A percentile compares a stretch with the other conserved stretches of the same genome.
Evolutionary conservation across 2,888 invertebrate genomes (phyloP).

Genomic region (Calephelis perditalis): DNA sequence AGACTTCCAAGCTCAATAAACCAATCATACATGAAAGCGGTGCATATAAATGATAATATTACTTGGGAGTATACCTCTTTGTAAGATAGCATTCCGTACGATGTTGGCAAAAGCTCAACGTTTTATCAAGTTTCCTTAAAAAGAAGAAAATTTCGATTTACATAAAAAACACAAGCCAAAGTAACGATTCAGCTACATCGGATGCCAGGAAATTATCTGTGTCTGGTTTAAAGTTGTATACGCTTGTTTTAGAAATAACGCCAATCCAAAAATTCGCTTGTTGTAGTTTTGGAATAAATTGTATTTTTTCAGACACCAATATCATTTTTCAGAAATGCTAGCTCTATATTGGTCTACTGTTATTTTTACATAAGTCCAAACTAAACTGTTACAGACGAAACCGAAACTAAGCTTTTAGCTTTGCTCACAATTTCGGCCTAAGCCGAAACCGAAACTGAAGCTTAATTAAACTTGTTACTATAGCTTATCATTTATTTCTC

Average conservation of each 20-base stretch:
- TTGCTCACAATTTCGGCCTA: no score
- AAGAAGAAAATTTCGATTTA: constrained; percentile 36
- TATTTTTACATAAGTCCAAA: no score
- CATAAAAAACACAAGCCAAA: constrained; percentile 38
- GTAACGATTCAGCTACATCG: constrained; percentile 36
- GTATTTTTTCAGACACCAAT: no score
- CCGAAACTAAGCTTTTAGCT: no score
- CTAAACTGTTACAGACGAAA: no score
- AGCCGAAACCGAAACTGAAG: no score
- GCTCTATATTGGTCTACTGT: no score
- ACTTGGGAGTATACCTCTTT: constrained; percentile 9
- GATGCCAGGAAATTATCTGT: constrained; percentile 33
- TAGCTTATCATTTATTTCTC: no score
- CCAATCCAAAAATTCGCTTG: no score
- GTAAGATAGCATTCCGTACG: constrained; percentile 18
- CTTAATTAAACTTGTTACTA: no score
- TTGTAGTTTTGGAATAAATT: no score
- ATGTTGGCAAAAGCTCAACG: constrained; percentile 33
- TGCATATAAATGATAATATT: constrained; percentile 9
- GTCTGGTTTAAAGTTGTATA: constrained; percentile 20
- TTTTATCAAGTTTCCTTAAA: constrained; percentile 34
- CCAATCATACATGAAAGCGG: constrained; percentile 6
- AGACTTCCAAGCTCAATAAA: background rate
- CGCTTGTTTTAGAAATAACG: constrained; percentile 14
- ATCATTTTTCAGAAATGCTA: no score